Evolutionary conservation across 1,140 invertebrate species (phyloP).

Genomic region (Diorhabda sublineata): DNA sequence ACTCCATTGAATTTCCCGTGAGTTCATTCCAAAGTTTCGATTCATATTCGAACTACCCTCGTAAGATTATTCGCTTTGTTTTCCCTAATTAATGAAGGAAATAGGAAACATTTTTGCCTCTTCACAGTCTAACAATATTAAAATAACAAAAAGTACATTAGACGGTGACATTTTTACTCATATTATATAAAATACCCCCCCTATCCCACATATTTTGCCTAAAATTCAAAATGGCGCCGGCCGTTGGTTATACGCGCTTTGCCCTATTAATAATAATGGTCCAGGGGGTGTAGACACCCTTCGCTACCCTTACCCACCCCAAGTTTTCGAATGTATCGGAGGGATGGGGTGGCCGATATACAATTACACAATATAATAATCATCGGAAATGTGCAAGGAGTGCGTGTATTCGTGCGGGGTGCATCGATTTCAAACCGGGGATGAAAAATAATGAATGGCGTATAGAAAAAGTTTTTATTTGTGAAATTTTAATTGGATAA

Average conservation of each 20-base stretch:
- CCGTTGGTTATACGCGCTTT: background rate
- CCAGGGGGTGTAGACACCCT: background rate
- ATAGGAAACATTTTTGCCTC: too few relatives aligned
- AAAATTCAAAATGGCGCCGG: slow-evolving; percentile 1
- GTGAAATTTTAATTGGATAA: too few relatives aligned
- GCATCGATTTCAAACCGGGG: too few relatives aligned
- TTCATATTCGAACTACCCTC: too few relatives aligned
- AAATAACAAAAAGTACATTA: background rate
- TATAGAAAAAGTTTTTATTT: too few relatives aligned
- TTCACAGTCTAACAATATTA: too few relatives aligned
- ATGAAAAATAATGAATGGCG: too few relatives aligned
- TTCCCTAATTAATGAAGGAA: too few relatives aligned
- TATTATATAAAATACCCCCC: background rate
- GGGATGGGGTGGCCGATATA: slow-evolving; percentile 1
- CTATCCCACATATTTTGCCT: background rate
- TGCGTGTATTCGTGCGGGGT: background rate
- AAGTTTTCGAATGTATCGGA: background rate
- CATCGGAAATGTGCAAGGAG: background rate
- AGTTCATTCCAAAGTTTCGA: too few relatives aligned
- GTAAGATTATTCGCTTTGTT: too few relatives aligned
- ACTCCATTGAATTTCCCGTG: too few relatives aligned
- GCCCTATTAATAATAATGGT: slow-evolving; percentile 2
- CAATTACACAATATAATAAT: slow-evolving; percentile 3
- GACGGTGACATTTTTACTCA: background rate
- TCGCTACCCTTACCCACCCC: slow-evolving; percentile 1